Conservation (phyloP, 2,888 invertebrate species). For the Diarsia brunnea region DNA sequence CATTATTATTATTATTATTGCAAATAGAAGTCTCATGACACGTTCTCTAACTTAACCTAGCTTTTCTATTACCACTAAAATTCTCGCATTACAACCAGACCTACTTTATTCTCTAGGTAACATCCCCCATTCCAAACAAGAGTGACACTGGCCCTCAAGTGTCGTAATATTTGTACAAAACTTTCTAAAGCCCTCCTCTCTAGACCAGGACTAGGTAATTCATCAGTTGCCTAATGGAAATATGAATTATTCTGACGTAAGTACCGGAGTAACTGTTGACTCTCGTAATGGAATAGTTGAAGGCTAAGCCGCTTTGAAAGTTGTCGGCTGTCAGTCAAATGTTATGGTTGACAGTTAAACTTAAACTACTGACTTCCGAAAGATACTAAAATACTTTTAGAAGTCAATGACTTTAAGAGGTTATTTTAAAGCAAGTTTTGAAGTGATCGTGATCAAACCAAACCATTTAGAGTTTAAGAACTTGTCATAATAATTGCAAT, state of each 20-base stretch:
- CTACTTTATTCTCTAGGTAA: constrained; percentile 18
- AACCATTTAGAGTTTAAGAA: too few species aligned
- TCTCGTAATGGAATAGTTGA: constrained; percentile 49
- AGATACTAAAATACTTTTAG: neutral
- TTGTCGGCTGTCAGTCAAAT: constrained; percentile 8
- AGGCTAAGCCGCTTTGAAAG: constrained; percentile 18
- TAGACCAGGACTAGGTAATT: constrained; percentile 53
- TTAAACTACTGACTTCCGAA: accelerated
- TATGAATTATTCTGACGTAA: constrained; percentile 64
- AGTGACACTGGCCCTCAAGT: constrained; percentile 22
- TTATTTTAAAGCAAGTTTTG: neutral
- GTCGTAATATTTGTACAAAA: constrained; percentile 57
- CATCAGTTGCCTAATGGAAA: constrained; percentile 62
- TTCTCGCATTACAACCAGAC: neutral
- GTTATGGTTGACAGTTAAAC: neutral
- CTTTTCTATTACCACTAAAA: neutral
- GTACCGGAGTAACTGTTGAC: constrained; percentile 34
- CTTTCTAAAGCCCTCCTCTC: constrained; percentile 47
- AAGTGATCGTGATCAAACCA: neutral
- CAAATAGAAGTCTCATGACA: too few species aligned
- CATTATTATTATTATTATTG: too few species aligned
- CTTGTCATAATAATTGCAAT: neutral
- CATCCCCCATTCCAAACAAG: constrained; percentile 20
- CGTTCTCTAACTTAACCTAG: neutral
- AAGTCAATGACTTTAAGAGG: neutral